Base-by-base conservation (phyloP, 2,797 vertebrate species). In the Eulemur albifrons region DNA sequence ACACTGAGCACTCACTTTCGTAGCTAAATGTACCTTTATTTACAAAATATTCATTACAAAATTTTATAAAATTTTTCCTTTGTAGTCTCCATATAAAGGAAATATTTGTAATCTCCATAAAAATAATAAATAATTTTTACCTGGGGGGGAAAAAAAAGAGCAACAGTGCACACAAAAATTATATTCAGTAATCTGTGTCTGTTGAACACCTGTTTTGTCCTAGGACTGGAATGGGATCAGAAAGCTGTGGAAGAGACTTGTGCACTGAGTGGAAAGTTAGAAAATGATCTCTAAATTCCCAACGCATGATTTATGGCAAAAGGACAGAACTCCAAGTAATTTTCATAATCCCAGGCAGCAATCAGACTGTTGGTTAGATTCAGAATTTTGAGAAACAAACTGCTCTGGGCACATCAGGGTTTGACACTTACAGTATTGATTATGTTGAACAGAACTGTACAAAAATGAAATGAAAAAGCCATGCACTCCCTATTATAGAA, bases 281-380 rank as follows among this genome's bases (percentile, higher is more conserved):
- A 90, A 73, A 88, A 95, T 61, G 59, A 93, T n/a, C 32, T 54
- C 82, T 82, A 52, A 86, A 77, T 84, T 85, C 73, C 72, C 70
- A 87, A 77, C 6, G 76, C 15, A 48, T 73, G 57, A 81, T 63
- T 90, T 86, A 73, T 2, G 9, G 43, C 40, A 20, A 88, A 88
- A 87, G n/a, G 54, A 79, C 13, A 88, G 67, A 76, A 76, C 32
- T 80, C 90, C 18, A 67, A 72, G 67, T 75, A 79, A 73, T 76
- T 90, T 87, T 93, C n/a, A 75, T 63, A 87, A 90, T 54, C 43
- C 32, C 70, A 76, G 48, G 21, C 72, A 86, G 86, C 48, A 83
- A 50, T 9, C 3, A 35, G 45, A 80, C 17, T 40, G 15, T 17
- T 85, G 54, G 23, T 73, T 61, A 93, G 83, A 86, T 40, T 84